Evolutionary conservation across 1,140 invertebrate genomes (phyloP), one percentile per base, ranked within the genome.

Genomic region (Gonioctena quinquepunctata): DNA sequence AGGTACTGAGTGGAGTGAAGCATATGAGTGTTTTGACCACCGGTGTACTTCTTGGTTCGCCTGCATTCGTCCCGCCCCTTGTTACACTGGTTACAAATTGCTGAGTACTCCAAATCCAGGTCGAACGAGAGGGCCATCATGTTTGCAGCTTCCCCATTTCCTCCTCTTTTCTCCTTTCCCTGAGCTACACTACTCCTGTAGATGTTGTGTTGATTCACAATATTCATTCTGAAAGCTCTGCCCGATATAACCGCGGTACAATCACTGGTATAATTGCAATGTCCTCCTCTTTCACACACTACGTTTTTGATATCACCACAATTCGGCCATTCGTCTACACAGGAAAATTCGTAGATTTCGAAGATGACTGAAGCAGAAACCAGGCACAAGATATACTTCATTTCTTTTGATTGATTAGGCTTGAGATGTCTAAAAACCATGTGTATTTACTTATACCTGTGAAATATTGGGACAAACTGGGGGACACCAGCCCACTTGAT

Each of bases 91-190:
- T 59, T 27, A 26, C 69, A 71, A 21, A 19, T 21, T 23, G 69
- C 64, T 7, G 27, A 48, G 18, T 28, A 71, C 22, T 71, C 64
- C 5, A 71, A 26, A 2, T 62, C 42, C n/a, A 49, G 18, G 25
- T 71, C 69, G 65, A 67, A 71, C 0, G 27, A 33, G 16, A 71
- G n/a, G 1, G 57, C 48, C 42, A 49, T 59, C 64, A 71, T 71
- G 26, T 71, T 54, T 13, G 69, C 54, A 7, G 49, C 69, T 18
- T n/a, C n/a, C 1, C 26, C 60, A 22, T 25, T 62, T 11, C 11
- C 23, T n/a, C 60, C 60, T 21, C 60, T 33, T 2, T 11, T 62
- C 42, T 62, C 60, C 16, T 25, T 18, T 3, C 60, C 60, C 16
- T 11, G 33, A 4, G 60, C 60, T 19, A 62, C 18, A 7, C 42